A percentile compares a stretch with the other conserved stretches of the same genome.
These are phyloP conservation scores for Drosophila kurseongensis DNA, from an alignment of 1,140 invertebrate genomes.

Conservation along the genomic window DNA sequence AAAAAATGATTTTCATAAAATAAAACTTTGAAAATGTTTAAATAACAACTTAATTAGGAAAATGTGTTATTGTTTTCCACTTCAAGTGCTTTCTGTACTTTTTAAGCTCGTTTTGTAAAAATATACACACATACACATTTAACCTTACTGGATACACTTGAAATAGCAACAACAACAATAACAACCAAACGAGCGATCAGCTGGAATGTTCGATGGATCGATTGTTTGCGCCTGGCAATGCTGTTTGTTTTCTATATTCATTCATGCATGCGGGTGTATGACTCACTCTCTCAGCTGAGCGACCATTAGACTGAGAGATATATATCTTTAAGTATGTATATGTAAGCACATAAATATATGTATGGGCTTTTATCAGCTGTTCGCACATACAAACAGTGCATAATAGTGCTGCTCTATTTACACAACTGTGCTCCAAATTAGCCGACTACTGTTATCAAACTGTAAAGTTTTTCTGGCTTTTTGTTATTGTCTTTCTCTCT, in stretches of 20 bases:
- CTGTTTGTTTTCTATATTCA: constrained; percentile 22
- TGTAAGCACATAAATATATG: not conserved
- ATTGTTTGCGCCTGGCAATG: constrained; percentile 39
- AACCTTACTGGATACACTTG: constrained; percentile 7
- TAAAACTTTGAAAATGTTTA: no score
- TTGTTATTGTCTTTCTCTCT: constrained; percentile 16
- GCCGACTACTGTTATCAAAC: constrained; percentile 42
- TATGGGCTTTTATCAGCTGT: constrained; percentile 30
- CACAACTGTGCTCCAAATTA: constrained; percentile 46
- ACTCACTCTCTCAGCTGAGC: constrained; percentile 22
- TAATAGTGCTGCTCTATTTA: constrained; percentile 35
- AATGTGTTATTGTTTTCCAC: no score
- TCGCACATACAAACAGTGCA: not conserved
- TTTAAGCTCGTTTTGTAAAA: constrained; percentile 9
- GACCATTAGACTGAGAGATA: constrained; percentile 3
- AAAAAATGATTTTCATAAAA: no score
- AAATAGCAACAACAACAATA: constrained; percentile 35
- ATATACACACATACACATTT: not conserved
- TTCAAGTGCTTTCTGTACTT: constrained; percentile 19
- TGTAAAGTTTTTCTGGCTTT: constrained; percentile 19
- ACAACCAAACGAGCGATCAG: constrained; percentile 25
- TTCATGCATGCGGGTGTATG: constrained; percentile 31
- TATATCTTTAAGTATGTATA: not conserved
- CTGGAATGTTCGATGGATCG: constrained; percentile 38
- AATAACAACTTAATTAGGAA: no score